Percentiles rank a stretch among this genome's conserved stretches.
These are phyloP conservation scores for Catamblyrhynchus diadema DNA, from an alignment of 2,797 vertebrate species.

Conservation along the genomic window DNA sequence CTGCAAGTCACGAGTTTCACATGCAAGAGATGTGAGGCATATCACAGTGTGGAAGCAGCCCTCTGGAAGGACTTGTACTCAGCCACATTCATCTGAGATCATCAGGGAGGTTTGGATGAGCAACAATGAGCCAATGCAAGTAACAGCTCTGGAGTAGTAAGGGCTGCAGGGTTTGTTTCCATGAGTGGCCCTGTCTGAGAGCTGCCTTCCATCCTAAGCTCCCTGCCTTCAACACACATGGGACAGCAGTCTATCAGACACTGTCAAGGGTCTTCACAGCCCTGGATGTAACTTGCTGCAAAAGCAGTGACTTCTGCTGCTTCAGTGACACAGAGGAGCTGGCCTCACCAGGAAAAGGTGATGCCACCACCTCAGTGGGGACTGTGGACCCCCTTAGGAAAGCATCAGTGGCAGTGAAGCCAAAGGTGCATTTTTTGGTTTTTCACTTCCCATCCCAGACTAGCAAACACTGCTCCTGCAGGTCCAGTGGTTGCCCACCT, in stretches of 20 bases:
- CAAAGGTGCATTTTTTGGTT: not conserved
- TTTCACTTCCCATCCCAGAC: not conserved
- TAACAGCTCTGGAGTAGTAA: not conserved
- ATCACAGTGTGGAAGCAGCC: not conserved
- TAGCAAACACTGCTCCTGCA: not conserved
- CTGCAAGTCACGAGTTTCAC: not conserved
- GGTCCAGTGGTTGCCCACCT: accelerated
- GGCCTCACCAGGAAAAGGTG: not conserved
- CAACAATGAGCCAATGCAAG: accelerated
- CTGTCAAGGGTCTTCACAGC: not conserved
- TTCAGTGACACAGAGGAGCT: not conserved
- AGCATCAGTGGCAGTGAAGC: not conserved
- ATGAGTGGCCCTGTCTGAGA: not conserved
- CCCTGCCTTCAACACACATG: not conserved
- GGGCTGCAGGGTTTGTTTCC: not conserved
- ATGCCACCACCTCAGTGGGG: not conserved
- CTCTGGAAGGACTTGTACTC: accelerated
- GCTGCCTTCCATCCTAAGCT: not conserved
- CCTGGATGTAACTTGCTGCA: not conserved
- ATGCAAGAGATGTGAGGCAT: not conserved
- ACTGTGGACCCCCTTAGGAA: not conserved
- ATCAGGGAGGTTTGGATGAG: not conserved
- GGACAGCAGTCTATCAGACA: not conserved
- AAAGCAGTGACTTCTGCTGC: not conserved
- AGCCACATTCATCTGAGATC: accelerated